phyloP scores from a whole-genome alignment of 2,113 vertebrate genomes.

The Callipepla californica region DNA sequence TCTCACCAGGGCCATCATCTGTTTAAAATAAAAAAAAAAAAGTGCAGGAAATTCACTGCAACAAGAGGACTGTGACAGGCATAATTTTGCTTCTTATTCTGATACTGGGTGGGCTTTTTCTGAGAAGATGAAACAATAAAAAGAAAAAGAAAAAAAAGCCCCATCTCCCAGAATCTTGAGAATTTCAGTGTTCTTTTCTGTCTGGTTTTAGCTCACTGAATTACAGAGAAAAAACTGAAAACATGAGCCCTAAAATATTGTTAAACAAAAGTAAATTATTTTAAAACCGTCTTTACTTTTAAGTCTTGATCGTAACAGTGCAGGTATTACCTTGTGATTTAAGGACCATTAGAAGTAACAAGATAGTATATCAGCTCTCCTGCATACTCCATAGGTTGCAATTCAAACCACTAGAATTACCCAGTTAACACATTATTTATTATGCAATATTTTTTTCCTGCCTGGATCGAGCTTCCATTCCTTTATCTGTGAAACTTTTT shows the following conservation, averaged over 20 bases:
- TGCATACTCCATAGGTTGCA: not conserved
- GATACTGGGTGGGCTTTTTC: not conserved
- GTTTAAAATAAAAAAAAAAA: not conserved
- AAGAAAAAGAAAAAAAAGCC: not conserved
- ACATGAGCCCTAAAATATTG: not conserved
- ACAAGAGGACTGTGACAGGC: constrained; percentile 37
- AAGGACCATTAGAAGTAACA: not conserved
- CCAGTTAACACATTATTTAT: not conserved
- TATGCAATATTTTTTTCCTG: not conserved
- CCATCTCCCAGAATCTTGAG: not conserved
- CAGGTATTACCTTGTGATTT: not conserved
- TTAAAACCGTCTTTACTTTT: not conserved
- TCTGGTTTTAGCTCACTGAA: not conserved
- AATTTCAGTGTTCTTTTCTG: not conserved
- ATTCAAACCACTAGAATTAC: not conserved
- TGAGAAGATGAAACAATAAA: not conserved
- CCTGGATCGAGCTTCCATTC: not conserved
- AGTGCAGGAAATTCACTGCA: constrained; percentile 18
- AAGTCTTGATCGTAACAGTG: not conserved
- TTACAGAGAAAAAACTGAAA: not conserved
- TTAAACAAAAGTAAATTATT: not conserved
- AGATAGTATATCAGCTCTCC: not conserved
- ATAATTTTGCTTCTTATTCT: not conserved
- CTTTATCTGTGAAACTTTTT: not conserved
- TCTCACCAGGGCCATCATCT: constrained; percentile 47